phyloP scores from a whole-genome alignment of 1,140 invertebrate species.

The Lethocerus indicus region DNA sequence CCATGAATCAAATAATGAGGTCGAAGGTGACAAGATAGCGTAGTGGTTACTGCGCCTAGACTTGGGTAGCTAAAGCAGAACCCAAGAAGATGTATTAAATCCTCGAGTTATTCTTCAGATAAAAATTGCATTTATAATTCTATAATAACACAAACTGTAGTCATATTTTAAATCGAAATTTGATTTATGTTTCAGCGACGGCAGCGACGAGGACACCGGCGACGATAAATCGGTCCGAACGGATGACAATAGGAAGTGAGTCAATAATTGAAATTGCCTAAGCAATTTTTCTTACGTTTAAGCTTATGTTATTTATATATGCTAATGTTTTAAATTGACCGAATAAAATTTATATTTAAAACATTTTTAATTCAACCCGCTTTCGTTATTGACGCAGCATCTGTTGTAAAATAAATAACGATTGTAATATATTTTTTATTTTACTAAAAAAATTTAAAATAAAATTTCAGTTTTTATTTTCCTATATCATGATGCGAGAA shows the following conservation, averaged over 20 bases:
- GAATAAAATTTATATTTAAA: neutral
- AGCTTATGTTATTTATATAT: neutral
- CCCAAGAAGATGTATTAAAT: no score
- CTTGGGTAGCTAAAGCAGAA: no score
- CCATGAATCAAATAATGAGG: no score
- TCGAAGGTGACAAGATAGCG: no score
- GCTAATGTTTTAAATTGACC: neutral
- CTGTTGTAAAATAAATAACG: neutral
- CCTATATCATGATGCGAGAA: no score
- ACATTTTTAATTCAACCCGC: neutral
- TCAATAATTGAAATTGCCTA: constrained; percentile 15
- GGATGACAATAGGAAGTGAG: constrained; percentile 51
- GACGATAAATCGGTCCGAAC: constrained; percentile 43
- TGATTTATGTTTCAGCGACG: constrained; percentile 19
- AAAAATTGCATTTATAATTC: no score
- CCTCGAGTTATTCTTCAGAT: no score
- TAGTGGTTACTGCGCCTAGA: no score
- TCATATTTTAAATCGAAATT: no score
- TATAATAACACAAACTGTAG: no score
- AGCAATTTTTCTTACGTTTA: neutral
- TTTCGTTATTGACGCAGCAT: neutral
- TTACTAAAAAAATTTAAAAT: neutral
- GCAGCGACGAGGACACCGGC: constrained; percentile 35
- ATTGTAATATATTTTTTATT: neutral
- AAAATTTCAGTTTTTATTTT: no score